A percentile compares a stretch with the other conserved stretches of the same genome.
phyloP scores from a whole-genome alignment of 2,888 invertebrate species.

The Chymomyza amoena region DNA sequence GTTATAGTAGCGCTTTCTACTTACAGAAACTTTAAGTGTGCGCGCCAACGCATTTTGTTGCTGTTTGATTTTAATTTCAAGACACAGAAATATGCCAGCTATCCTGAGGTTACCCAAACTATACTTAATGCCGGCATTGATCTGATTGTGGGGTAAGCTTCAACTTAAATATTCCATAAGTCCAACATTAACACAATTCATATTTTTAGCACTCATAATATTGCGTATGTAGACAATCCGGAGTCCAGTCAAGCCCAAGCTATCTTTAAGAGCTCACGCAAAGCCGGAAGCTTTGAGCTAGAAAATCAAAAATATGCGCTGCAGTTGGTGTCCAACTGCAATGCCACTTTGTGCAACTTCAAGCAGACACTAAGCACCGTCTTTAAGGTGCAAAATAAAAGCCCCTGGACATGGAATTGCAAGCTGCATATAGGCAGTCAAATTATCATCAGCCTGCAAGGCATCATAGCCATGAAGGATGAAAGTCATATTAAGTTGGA shows the following conservation, averaged over 20 bases:
- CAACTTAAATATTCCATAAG: neutral
- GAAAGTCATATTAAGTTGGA: constrained; percentile 75
- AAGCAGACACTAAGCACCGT: constrained; percentile 83
- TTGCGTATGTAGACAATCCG: constrained; percentile 72
- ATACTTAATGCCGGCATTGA: constrained; percentile 81
- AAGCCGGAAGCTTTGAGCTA: constrained; percentile 52
- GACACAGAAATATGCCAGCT: constrained; percentile 79
- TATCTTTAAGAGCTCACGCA: constrained; percentile 53
- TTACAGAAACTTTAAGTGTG: constrained; percentile 76
- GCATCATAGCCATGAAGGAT: constrained; percentile 81
- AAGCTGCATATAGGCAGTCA: constrained; percentile 82
- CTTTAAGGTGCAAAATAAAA: constrained; percentile 80
- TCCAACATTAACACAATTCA: neutral
- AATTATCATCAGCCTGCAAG: constrained; percentile 82
- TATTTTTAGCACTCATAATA: constrained; percentile 73
- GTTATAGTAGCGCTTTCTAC: neutral
- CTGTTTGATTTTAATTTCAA: constrained; percentile 83
- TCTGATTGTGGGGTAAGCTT: constrained; percentile 83
- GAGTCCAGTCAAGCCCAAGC: constrained; percentile 65
- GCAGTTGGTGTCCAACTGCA: constrained; percentile 66
- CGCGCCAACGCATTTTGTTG: constrained; percentile 81
- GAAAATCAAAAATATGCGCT: constrained; percentile 79
- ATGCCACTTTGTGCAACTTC: constrained; percentile 79
- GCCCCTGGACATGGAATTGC: constrained; percentile 83
- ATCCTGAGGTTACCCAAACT: constrained; percentile 80